A percentile compares a stretch with the other conserved stretches of the same genome.
Conservation (phyloP, 2,113 vertebrate species). For the Xiphophorus couchianus region DNA sequence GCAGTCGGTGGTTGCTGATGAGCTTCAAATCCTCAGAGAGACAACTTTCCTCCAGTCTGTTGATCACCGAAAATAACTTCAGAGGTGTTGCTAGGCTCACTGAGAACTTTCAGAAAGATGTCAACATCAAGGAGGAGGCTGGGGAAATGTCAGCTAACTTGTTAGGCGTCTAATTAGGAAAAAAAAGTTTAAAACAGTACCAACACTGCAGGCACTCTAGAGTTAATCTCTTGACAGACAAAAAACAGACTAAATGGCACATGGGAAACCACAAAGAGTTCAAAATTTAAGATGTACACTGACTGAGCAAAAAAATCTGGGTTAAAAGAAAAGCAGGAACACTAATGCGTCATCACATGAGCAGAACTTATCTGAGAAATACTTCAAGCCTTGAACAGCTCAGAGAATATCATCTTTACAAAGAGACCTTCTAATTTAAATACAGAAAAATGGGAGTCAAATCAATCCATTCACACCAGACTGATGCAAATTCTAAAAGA, state of each 20-base stretch:
- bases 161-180: too few relatives aligned
- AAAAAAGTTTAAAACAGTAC: background rate
- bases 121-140: background rate
- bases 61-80: slow-evolving; percentile 33
- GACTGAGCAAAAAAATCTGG: background rate
- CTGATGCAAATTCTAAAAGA: too few relatives aligned
- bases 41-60: slow-evolving; percentile 46
- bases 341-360: too few relatives aligned
- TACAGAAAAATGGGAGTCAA: too few relatives aligned
- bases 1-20: slow-evolving; percentile 61
- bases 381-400: too few relatives aligned
- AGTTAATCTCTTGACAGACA: background rate
- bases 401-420: too few relatives aligned
- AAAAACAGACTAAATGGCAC: background rate
- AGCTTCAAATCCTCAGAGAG: slow-evolving; percentile 44
- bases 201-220: background rate
- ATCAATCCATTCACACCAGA: too few relatives aligned
- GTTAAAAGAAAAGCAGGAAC: too few relatives aligned
- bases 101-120: slow-evolving; percentile 24
- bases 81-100: slow-evolving; percentile 12
- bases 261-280: background rate
- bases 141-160: background rate
- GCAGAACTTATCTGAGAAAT: too few relatives aligned
- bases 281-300: background rate
- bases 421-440: too few relatives aligned